These are phyloP conservation scores for Meiosimyza decipiens DNA, from an alignment of 2,888 invertebrate genomes.

Conservation along the genomic window DNA sequence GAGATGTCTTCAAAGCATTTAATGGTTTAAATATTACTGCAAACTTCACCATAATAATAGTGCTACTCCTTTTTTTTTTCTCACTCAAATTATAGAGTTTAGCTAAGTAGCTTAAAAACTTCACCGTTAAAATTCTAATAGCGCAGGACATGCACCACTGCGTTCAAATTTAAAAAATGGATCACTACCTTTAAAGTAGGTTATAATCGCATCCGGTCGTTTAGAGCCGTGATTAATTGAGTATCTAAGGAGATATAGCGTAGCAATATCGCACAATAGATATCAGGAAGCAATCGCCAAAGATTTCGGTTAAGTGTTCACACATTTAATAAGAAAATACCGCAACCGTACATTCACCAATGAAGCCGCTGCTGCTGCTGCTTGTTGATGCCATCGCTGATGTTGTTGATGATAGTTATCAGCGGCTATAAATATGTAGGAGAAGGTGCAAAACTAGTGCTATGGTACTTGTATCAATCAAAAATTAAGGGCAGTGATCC, in stretches of 20 bases:
- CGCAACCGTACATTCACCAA: neutral
- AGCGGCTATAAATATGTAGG: conserved; percentile 32
- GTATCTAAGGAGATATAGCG: conserved; percentile 5
- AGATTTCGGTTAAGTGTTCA: conserved; percentile 37
- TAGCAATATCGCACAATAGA: neutral
- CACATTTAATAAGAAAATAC: conserved; percentile 27
- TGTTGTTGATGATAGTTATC: conserved; percentile 41
- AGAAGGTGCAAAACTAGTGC: neutral
- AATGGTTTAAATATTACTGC: too few species aligned
- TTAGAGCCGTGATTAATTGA: conserved; percentile 27
- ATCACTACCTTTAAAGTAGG: conserved; percentile 1
- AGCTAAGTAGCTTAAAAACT: too few species aligned
- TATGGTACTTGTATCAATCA: neutral
- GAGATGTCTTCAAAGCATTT: too few species aligned
- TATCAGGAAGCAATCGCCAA: conserved; percentile 18
- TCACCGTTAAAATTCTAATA: too few species aligned
- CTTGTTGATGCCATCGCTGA: neutral
- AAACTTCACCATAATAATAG: too few species aligned
- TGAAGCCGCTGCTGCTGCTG: neutral
- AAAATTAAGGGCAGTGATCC: conserved; percentile 41
- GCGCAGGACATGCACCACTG: conserved; percentile 23
- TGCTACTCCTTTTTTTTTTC: too few species aligned
- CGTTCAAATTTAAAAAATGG: neutral
- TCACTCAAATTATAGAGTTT: too few species aligned
- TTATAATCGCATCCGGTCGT: conserved; percentile 26